Percentiles rank a stretch among this genome's conserved stretches.
phyloP scores from a whole-genome alignment of 2,113 vertebrate species.

The Brachypodius melanocephalos region DNA sequence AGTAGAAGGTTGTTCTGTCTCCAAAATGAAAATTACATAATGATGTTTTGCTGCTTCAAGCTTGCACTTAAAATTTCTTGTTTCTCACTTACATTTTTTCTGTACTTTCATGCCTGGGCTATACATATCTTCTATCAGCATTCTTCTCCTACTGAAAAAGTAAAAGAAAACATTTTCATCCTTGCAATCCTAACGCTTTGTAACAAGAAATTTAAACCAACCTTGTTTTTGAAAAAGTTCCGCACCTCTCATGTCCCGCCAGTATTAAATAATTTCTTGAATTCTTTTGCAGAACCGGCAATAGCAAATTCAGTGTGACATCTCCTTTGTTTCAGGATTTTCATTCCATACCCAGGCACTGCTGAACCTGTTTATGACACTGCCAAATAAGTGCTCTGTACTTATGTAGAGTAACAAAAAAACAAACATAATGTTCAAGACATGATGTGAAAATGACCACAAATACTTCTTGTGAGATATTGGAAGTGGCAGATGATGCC shows the following conservation, averaged over 20 bases:
- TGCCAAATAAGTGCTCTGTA: not conserved
- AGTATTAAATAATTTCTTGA: not conserved
- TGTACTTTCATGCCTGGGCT: not conserved
- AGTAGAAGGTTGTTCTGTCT: not conserved
- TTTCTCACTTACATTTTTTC: not conserved
- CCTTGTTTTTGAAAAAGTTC: not conserved
- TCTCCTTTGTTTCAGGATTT: not conserved
- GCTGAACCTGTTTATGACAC: not conserved
- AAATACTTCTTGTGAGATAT: not conserved
- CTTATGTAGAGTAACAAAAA: not conserved
- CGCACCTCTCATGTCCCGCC: fast-evolving
- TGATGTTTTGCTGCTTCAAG: not conserved
- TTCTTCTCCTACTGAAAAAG: not conserved
- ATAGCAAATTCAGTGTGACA: not conserved
- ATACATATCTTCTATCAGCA: not conserved
- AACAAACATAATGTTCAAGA: not conserved
- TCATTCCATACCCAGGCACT: not conserved
- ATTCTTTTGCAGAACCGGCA: not conserved
- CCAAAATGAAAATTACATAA: not conserved
- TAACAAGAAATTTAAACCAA: not conserved
- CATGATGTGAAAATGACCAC: not conserved
- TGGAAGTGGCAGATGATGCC: conserved; percentile 34
- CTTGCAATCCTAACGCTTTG: not conserved
- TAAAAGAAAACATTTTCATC: not conserved
- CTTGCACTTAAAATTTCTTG: not conserved